Conservation (phyloP, 2,797 vertebrate species). For the Atherinosoma microstoma region DNA sequence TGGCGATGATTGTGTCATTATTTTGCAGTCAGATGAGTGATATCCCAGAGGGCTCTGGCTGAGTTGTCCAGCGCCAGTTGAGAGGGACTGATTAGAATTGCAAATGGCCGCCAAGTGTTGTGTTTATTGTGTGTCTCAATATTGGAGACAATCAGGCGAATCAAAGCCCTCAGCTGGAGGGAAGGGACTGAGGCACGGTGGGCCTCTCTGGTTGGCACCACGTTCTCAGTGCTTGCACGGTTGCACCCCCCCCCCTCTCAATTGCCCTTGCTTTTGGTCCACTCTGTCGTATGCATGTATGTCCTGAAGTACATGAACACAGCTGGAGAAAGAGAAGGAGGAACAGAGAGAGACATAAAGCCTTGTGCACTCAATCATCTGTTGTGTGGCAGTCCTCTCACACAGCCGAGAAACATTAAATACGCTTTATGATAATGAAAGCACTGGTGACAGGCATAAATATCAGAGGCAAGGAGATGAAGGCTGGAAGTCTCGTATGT, state of each 20-base stretch:
- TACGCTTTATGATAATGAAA: conserved; percentile 81
- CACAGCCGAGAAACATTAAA: conserved; percentile 81
- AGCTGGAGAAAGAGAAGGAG: conserved; percentile 69
- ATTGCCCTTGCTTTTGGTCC: conserved; percentile 37
- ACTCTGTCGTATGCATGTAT: conserved; percentile 39
- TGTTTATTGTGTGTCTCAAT: conserved; percentile 87
- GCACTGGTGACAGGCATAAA: conserved; percentile 69
- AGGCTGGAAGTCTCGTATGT: conserved; percentile 77
- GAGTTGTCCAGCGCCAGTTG: conserved; percentile 76
- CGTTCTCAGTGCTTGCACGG: conserved; percentile 65
- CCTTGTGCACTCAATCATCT: conserved; percentile 77
- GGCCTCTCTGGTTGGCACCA: conserved; percentile 81
- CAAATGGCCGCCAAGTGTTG: conserved; percentile 83
- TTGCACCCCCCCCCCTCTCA: conserved; percentile 13
- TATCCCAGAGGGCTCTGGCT: conserved; percentile 80
- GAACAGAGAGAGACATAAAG: conserved; percentile 65
- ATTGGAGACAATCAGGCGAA: conserved; percentile 86
- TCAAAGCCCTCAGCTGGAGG: conserved; percentile 85
- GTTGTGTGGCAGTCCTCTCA: conserved; percentile 70
- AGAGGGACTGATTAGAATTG: conserved; percentile 84
- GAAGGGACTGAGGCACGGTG: conserved; percentile 78
- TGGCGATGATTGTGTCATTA: conserved; percentile 86
- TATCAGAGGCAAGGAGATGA: conserved; percentile 68
- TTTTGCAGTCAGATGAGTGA: conserved; percentile 83
- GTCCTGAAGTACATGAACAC: conserved; percentile 72